Percentiles rank a stretch among this genome's conserved stretches.
These are phyloP conservation scores for Ara ararauna DNA, from an alignment of 2,797 vertebrate genomes.

Conservation along the genomic window DNA sequence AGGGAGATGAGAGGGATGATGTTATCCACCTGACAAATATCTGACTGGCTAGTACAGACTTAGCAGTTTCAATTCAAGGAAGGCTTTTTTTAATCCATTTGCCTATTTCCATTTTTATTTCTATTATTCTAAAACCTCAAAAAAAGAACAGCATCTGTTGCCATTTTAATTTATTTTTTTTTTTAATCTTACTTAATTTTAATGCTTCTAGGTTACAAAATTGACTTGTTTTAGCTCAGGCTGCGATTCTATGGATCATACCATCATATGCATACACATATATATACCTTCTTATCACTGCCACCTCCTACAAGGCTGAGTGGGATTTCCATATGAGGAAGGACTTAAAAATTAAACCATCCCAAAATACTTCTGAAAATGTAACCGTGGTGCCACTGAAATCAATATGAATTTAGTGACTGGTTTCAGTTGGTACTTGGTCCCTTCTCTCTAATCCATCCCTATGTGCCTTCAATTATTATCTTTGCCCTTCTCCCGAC, in stretches of 20 bases:
- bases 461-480: background rate
- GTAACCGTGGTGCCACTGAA: constrained; percentile 1
- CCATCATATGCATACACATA: constrained; percentile 64
- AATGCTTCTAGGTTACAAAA: constrained; percentile 68
- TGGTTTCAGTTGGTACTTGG: background rate
- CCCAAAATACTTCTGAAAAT: constrained; percentile 49
- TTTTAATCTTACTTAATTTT: constrained; percentile 46
- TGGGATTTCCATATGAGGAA: constrained; percentile 64
- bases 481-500: constrained; percentile 41
- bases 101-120: constrained; percentile 45
- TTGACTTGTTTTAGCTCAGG: constrained; percentile 57
- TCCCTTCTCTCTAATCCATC: background rate
- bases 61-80: constrained; percentile 27
- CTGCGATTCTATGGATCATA: constrained; percentile 60
- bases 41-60: constrained; percentile 21
- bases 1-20: background rate
- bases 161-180: constrained; percentile 26
- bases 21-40: constrained; percentile 42
- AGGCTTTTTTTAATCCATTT: background rate
- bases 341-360: constrained; percentile 48
- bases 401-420: background rate
- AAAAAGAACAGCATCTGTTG: constrained; percentile 57
- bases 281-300: constrained; percentile 66
- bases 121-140: constrained; percentile 58
- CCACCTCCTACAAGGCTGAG: constrained; percentile 58